phyloP scores from a whole-genome alignment of 1,140 invertebrate genomes.

The Hylaeus anthracinus region DNA sequence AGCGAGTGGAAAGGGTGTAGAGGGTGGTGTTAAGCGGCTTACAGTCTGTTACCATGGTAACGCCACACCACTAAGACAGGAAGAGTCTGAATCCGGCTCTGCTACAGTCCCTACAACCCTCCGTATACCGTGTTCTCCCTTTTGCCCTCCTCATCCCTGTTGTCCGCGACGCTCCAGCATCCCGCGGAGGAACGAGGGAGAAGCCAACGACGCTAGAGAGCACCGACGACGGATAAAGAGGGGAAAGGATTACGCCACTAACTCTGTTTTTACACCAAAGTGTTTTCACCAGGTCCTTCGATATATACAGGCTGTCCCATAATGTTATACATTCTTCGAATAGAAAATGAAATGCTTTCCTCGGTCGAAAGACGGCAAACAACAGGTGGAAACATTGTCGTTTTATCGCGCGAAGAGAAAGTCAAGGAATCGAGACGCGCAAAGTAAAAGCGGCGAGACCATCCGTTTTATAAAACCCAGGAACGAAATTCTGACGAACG shows the following conservation, averaged over 20 bases:
- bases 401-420: not conserved
- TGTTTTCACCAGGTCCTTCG: conserved; percentile 56
- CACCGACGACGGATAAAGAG: conserved; percentile 28
- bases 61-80: conserved; percentile 73
- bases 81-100: conserved; percentile 59
- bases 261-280: conserved; percentile 68
- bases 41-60: conserved; percentile 77
- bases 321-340: not conserved
- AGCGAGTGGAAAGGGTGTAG: conserved; percentile 51
- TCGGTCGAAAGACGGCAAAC: conserved; percentile 18
- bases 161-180: conserved; percentile 47
- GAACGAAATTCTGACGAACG: conserved; percentile 33
- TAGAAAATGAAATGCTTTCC: not conserved
- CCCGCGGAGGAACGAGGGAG: conserved; percentile 46
- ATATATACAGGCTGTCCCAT: conserved; percentile 20
- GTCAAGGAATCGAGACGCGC: too few relatives aligned
- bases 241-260: conserved; percentile 67
- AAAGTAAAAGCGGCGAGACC: too few relatives aligned
- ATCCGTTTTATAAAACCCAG: not conserved
- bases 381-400: conserved; percentile 39
- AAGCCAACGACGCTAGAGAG: conserved; percentile 9
- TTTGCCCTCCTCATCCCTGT: conserved; percentile 4
- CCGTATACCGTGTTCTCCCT: conserved; percentile 10
- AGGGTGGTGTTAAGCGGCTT: conserved; percentile 75
- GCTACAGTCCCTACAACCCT: conserved; percentile 57